A percentile compares a stretch with the other conserved stretches of the same genome.
Conservation (phyloP, 2,113 vertebrate genomes). For the Illadopsis cleaveri region DNA sequence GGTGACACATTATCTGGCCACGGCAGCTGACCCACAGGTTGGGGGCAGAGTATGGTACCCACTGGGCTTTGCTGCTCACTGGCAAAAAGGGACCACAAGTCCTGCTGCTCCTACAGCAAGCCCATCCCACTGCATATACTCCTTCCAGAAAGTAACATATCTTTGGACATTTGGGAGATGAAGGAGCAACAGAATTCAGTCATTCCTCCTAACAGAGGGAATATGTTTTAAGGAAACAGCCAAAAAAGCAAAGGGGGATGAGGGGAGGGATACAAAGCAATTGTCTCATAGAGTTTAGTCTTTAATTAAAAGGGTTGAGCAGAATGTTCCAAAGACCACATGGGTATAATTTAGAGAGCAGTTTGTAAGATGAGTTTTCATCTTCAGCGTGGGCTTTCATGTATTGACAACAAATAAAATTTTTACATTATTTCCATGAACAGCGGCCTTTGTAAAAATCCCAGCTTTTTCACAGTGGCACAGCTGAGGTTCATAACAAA, state of each 20-base stretch:
- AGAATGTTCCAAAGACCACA: background rate
- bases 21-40: background rate
- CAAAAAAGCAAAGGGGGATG: background rate
- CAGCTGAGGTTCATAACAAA: background rate
- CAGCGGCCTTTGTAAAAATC: background rate
- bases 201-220: background rate
- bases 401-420: background rate
- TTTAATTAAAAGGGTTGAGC: conserved; percentile 20
- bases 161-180: background rate
- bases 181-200: background rate
- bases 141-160: background rate
- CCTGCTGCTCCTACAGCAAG: background rate
- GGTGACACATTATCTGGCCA: background rate
- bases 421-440: background rate
- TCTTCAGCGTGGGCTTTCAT: background rate
- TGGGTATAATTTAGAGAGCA: conserved; percentile 8
- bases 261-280: background rate
- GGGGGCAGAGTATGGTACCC: too few species aligned
- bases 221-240: background rate
- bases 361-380: conserved; percentile 1
- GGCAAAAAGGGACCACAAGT: background rate
- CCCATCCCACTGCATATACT: too few species aligned
- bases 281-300: background rate
- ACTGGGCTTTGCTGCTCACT: background rate
- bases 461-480: background rate